Base-by-base conservation (phyloP, 2,113 vertebrate species). In the Onychostruthus taczanowskii region DNA sequence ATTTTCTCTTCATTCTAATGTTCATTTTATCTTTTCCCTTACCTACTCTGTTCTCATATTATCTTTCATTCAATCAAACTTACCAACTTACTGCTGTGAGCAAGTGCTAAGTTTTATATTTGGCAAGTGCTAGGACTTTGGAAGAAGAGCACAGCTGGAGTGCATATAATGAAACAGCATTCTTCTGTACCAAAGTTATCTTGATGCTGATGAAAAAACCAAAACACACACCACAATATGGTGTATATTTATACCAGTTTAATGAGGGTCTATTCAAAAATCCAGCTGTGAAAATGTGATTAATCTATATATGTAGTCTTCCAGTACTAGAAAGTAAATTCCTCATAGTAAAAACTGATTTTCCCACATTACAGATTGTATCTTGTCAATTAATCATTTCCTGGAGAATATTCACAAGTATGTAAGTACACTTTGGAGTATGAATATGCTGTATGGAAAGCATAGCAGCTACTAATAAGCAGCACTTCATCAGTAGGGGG, bases 201-300 rank as follows among this genome's bases (percentile, higher is more conserved):
- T 91, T 92, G 87, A 95, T 90, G 74, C 46, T 81, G 86, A 94
- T 78, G 87, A 88, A 92, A 73, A 75, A 56, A 55, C 19, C 18
- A 35, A 63, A 62, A 68, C 5, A 69, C 28, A 53, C 58, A 90
- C 63, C 90, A 92, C 70, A 92, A 95, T 91, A 63, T 61, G 13
- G 55, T 78, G 13, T 79, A 59, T 95, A 95, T 97, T 95, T 97
- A 92, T 93, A 95, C n/a, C 85, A 28, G 31, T 93, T 94, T 96
- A 96, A 97, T 95, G 92, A 96, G 77, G 70, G 52, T 85, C 73
- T 93, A 90, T 94, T 97, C 77, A 97, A 90, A 96, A 95, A 90
- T 94, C 91, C 96, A 97, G 92, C 95, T 97, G 95, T 96, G 91
- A 96, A 95, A 93, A 95, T 84, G 58, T 85, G 67, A 90, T 96